Evolutionary conservation across 2,888 invertebrate species (phyloP).

Genomic region (Tinea pellionella): DNA sequence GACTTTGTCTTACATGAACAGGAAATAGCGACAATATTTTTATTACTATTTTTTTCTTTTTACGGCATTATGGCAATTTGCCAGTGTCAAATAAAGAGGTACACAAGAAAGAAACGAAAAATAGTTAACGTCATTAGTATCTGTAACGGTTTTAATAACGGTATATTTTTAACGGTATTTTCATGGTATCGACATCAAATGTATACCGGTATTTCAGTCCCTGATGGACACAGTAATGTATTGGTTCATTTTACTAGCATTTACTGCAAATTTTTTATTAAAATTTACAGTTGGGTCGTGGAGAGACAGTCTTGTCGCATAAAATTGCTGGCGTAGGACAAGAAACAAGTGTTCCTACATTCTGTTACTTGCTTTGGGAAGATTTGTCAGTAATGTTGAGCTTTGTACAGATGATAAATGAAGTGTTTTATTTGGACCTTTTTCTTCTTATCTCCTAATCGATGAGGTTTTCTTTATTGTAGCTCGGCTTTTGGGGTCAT

Average conservation of each 20-base stretch:
- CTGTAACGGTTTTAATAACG: no score
- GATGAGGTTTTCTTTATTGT: background rate
- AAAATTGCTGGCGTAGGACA: background rate
- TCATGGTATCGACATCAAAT: no score
- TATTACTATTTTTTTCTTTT: background rate
- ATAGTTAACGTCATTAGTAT: no score
- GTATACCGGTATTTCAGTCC: no score
- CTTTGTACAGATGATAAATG: background rate
- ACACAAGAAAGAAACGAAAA: no score
- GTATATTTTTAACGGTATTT: no score
- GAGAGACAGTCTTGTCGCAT: no score
- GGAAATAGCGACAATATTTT: background rate
- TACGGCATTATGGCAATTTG: no score
- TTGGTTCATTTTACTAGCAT: no score
- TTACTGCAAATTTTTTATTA: no score
- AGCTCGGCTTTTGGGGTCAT: background rate
- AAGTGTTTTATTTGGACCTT: background rate
- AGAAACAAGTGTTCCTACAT: background rate
- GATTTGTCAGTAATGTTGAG: conserved; percentile 3
- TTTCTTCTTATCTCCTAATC: background rate
- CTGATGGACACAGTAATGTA: no score
- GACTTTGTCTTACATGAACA: background rate
- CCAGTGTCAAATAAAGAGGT: no score
- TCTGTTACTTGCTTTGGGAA: background rate
- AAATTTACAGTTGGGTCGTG: background rate